These are phyloP conservation scores for Pseudotriccus pelzelni DNA, from an alignment of 2,797 vertebrate species.

Conservation along the genomic window DNA sequence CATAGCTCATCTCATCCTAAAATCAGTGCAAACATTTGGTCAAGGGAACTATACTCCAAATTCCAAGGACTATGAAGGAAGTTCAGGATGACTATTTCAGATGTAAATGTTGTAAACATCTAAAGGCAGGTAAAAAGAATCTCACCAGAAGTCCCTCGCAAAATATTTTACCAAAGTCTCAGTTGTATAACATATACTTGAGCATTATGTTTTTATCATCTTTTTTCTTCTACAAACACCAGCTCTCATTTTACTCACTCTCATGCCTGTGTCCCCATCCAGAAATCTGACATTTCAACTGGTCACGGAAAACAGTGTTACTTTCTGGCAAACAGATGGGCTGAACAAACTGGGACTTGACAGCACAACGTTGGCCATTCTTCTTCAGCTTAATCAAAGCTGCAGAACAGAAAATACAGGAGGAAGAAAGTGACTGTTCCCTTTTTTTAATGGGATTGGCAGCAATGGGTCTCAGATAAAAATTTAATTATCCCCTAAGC, in stretches of 20 bases:
- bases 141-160: background rate
- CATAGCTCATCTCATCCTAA: background rate
- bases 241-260: conserved; percentile 78
- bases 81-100: background rate
- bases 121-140: background rate
- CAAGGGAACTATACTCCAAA: background rate
- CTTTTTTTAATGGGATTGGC: conserved; percentile 43
- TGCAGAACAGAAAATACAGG: conserved; percentile 54
- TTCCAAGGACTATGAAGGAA: background rate
- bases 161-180: background rate
- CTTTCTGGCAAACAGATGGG: conserved; percentile 90
- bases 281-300: conserved; percentile 86
- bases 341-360: conserved; percentile 85
- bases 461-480: conserved; percentile 36
- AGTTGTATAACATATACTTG: background rate
- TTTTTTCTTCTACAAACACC: background rate
- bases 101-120: background rate
- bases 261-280: conserved; percentile 91
- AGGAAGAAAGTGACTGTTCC: conserved; percentile 30
- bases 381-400: conserved; percentile 92
- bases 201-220: background rate
- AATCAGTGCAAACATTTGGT: background rate
- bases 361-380: conserved; percentile 82
- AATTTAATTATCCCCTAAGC: conserved; percentile 62
- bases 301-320: conserved; percentile 74